A percentile compares a stretch with the other conserved stretches of the same genome.
Evolutionary conservation across 1,140 invertebrate species (phyloP).

Genomic region (Megalopta genalis): DNA sequence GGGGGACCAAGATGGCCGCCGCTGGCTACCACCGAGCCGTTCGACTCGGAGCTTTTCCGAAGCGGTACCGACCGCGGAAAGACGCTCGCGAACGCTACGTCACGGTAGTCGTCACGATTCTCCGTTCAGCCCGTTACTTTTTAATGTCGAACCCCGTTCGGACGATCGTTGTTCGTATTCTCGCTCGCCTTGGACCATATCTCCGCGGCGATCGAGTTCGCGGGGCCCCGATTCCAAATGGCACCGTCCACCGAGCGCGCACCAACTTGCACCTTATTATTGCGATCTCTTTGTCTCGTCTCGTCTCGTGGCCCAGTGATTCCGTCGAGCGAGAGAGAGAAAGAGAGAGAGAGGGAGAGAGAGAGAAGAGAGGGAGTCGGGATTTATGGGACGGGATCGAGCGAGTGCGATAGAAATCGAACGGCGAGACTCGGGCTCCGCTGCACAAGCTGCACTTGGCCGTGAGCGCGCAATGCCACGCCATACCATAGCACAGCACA

Average conservation of each 20-base stretch:
- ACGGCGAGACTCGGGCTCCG: not conserved
- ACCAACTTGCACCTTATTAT: constrained; percentile 21
- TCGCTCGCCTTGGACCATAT: constrained; percentile 1
- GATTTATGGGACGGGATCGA: constrained; percentile 3
- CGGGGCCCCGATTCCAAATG: constrained; percentile 23
- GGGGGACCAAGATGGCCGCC: no score
- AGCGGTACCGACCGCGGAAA: no score
- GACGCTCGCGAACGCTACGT: not conserved
- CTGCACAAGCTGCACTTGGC: not conserved
- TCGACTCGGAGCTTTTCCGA: no score
- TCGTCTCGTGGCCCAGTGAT: not conserved
- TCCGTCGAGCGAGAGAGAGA: no score
- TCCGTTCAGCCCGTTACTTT: constrained; percentile 3
- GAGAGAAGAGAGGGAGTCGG: not conserved
- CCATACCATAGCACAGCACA: not conserved
- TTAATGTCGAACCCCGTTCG: not conserved
- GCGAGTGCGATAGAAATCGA: not conserved
- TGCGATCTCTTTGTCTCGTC: not conserved
- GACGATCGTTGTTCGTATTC: not conserved
- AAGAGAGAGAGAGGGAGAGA: not conserved
- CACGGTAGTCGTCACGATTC: not conserved
- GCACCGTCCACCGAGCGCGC: not conserved
- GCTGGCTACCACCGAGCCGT: no score
- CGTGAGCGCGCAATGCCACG: not conserved
- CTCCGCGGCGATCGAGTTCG: constrained; percentile 18